Conservation (phyloP, 2,888 invertebrate genomes). For the Stomorhina lunata region DNA sequence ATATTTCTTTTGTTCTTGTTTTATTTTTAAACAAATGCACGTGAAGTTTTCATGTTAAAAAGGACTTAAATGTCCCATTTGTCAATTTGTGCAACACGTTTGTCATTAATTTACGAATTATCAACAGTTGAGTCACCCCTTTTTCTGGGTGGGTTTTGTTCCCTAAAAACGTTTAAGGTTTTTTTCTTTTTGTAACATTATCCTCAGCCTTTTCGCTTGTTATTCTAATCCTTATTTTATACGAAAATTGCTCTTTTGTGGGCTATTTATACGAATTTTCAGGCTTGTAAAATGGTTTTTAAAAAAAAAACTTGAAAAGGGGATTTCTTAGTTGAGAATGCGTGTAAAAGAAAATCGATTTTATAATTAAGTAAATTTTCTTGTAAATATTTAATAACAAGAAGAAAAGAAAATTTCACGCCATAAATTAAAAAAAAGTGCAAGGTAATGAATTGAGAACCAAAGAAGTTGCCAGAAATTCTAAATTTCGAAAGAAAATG, state of each 20-base stretch:
- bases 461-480: neutral
- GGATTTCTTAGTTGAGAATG: neutral
- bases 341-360: constrained; percentile 44
- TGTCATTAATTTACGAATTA: constrained; percentile 4
- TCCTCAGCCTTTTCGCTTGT: constrained; percentile 2
- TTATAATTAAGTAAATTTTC: constrained; percentile 45
- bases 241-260: neutral
- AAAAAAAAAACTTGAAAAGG: too few species aligned
- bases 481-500: neutral
- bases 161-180: too few species aligned
- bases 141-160: neutral
- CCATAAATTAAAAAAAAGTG: too few species aligned
- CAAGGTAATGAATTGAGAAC: neutral
- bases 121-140: neutral
- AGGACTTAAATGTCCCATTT: neutral
- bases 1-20: neutral
- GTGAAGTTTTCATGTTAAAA: neutral
- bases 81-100: constrained; percentile 32
- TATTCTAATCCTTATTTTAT: neutral
- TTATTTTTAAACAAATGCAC: neutral
- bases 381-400: constrained; percentile 48
- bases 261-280: neutral
- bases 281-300: neutral
- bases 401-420: constrained; percentile 2
- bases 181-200: neutral